Conservation (phyloP, 2,113 vertebrate genomes). For the Poeciliopsis turrubarensis region DNA sequence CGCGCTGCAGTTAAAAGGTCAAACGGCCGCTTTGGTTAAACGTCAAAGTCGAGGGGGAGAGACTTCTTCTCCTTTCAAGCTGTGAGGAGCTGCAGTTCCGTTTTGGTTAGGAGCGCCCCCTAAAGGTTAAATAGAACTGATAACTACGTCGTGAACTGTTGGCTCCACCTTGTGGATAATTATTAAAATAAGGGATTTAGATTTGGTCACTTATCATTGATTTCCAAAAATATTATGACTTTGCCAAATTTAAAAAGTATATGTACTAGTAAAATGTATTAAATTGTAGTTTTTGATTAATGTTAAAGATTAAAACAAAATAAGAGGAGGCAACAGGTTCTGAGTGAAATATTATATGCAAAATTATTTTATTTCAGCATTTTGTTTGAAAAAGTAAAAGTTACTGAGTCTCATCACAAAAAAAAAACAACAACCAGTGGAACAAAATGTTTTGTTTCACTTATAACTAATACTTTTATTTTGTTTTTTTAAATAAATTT, state of each 20-base stretch:
- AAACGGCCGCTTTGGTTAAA: constrained; percentile 22
- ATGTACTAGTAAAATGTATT: too few relatives aligned
- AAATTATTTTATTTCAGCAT: neutral
- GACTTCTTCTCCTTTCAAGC: neutral
- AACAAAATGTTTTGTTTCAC: neutral
- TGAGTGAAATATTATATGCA: neutral
- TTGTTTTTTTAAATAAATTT: too few relatives aligned
- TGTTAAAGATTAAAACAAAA: too few relatives aligned
- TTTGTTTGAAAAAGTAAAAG: neutral
- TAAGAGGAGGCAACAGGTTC: neutral
- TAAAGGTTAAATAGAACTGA: constrained; percentile 1
- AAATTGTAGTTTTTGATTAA: too few relatives aligned
- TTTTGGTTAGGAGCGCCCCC: constrained; percentile 24
- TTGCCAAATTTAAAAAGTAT: too few relatives aligned
- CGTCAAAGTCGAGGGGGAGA: constrained; percentile 63
- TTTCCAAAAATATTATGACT: neutral
- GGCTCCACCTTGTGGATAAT: constrained; percentile 36
- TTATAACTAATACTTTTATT: neutral
- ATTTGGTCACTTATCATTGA: neutral
- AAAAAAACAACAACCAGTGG: too few relatives aligned
- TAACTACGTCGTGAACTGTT: neutral
- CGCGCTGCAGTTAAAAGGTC: constrained; percentile 59
- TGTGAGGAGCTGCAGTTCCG: neutral
- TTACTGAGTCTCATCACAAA: too few relatives aligned
- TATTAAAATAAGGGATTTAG: neutral